Percentiles rank a stretch among this genome's conserved stretches.
Evolutionary conservation across 2,113 vertebrate species (phyloP).

Genomic region (Psittacus erithacus): DNA sequence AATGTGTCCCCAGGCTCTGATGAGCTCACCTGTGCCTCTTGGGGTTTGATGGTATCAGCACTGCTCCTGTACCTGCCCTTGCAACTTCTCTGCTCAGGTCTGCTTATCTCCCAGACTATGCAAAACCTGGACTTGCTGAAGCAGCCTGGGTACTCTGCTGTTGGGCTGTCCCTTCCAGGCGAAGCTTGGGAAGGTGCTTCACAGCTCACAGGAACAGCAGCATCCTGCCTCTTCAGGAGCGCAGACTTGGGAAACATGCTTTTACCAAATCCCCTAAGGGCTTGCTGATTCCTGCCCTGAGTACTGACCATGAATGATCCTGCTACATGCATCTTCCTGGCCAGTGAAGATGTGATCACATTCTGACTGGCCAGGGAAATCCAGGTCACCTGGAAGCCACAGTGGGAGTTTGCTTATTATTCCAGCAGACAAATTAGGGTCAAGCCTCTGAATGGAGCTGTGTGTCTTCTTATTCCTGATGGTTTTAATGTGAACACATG

Average conservation of each 20-base stretch:
- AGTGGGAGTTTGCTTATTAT: background rate
- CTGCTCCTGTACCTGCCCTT: background rate
- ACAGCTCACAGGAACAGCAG: background rate
- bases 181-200: accelerated
- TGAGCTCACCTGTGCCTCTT: background rate
- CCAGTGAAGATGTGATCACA: background rate
- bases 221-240: background rate
- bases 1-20: background rate
- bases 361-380: background rate
- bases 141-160: background rate
- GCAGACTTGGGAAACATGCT: background rate
- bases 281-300: background rate
- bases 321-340: background rate
- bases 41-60: background rate
- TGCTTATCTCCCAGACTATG: background rate
- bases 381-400: background rate
- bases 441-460: accelerated
- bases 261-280: accelerated
- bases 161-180: background rate
- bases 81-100: background rate
- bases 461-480: background rate
- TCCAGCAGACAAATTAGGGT: background rate
- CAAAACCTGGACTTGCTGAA: background rate
- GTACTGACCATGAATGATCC: accelerated
- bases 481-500: background rate